Evolutionary conservation across 2,797 vertebrate species (phyloP).

Genomic region (Thamnophis elegans): DNA sequence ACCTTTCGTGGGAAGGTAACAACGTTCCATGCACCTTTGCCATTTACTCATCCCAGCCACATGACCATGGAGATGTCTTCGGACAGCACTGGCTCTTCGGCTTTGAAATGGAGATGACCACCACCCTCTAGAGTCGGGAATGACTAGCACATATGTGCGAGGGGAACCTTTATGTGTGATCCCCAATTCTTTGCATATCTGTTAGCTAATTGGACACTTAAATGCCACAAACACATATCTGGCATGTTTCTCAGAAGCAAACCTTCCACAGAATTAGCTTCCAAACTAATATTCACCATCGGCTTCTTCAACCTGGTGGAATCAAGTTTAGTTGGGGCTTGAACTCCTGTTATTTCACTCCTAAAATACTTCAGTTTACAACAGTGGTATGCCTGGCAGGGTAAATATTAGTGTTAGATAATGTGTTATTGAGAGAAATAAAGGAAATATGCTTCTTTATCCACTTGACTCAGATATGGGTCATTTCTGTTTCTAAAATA

Average conservation of each 20-base stretch:
- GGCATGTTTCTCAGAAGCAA: not conserved
- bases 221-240: not conserved
- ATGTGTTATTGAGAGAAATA: conserved; percentile 7
- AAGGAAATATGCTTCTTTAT: conserved; percentile 48
- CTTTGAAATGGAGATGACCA: too few relatives aligned
- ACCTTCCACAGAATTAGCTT: not conserved
- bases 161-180: not conserved
- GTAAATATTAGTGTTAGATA: conserved; percentile 9
- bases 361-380: not conserved
- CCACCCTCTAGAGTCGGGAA: too few relatives aligned
- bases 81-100: too few relatives aligned
- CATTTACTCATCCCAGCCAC: too few relatives aligned
- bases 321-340: not conserved
- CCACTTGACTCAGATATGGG: conserved; percentile 16
- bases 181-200: not conserved
- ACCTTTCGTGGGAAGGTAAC: too few relatives aligned
- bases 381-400: not conserved
- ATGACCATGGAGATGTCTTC: too few relatives aligned
- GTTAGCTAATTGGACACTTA: not conserved
- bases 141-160: too few relatives aligned
- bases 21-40: too few relatives aligned
- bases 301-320: not conserved
- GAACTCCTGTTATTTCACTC: not conserved
- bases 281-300: not conserved
- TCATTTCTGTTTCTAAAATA: conserved; percentile 22